phyloP scores from a whole-genome alignment of 2,113 vertebrate genomes.

The Alligator sinensis region DNA sequence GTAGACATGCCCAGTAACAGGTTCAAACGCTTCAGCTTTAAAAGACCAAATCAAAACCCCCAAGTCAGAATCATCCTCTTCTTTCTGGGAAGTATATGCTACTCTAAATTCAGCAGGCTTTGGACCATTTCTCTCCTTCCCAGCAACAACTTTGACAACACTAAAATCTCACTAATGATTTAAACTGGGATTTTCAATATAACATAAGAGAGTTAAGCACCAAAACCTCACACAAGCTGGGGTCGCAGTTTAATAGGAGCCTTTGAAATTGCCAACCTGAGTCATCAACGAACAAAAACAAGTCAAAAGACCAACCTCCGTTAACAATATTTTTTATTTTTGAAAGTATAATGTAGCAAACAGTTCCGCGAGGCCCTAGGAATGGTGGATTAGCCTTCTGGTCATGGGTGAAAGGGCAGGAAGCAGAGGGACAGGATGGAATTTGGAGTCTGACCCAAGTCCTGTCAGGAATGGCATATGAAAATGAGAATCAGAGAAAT shows the following conservation, averaged over 20 bases:
- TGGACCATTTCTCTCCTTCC: constrained; percentile 26
- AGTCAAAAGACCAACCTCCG: constrained; percentile 20
- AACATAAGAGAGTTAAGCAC: background rate
- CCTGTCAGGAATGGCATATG: constrained; percentile 23
- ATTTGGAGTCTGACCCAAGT: constrained; percentile 61
- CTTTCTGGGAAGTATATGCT: constrained; percentile 30
- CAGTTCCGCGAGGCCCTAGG: background rate
- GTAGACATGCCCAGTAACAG: background rate
- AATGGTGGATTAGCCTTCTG: constrained; percentile 28
- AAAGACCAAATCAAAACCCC: constrained; percentile 42
- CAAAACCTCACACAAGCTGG: background rate
- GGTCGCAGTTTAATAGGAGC: fast-evolving
- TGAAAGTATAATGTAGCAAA: background rate
- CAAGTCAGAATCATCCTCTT: constrained; percentile 2
- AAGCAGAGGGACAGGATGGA: constrained; percentile 74
- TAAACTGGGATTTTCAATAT: background rate
- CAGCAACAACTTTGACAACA: constrained; percentile 19
- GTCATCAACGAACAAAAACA: background rate
- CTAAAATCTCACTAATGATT: constrained; percentile 8
- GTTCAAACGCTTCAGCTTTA: constrained; percentile 13
- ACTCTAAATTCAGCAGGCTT: background rate
- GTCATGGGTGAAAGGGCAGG: constrained; percentile 75
- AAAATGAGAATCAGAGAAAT: constrained; percentile 67
- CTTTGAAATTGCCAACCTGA: constrained; percentile 26
- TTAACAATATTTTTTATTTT: constrained; percentile 56